These are phyloP conservation scores for Prolemur simus DNA, from an alignment of 2,113 vertebrate genomes.

Conservation along the genomic window DNA sequence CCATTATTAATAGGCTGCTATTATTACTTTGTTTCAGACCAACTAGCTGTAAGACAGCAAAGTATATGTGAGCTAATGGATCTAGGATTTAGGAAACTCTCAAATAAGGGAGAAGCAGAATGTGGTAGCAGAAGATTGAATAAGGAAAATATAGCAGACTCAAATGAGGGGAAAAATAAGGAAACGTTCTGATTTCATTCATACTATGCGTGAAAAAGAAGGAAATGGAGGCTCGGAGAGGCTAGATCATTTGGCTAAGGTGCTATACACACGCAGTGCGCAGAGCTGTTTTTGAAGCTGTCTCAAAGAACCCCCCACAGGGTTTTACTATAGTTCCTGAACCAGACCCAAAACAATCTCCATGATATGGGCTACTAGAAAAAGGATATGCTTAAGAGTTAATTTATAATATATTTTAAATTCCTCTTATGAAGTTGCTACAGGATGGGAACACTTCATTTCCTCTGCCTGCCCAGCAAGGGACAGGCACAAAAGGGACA, in stretches of 20 bases:
- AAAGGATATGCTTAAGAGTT: not conserved
- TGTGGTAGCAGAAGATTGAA: not conserved
- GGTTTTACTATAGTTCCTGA: not conserved
- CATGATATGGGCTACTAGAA: not conserved
- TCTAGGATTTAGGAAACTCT: not conserved
- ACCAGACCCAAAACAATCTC: not conserved
- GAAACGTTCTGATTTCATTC: not conserved
- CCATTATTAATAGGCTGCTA: not conserved
- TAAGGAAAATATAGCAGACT: not conserved
- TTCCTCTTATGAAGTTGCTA: not conserved
- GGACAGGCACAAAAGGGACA: not conserved
- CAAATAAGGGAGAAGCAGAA: not conserved
- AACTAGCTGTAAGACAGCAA: not conserved
- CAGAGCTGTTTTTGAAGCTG: not conserved
- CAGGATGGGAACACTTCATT: not conserved
- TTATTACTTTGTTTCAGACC: not conserved
- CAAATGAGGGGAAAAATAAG: not conserved
- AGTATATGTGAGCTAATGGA: not conserved
- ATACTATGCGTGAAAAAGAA: not conserved
- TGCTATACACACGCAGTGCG: not conserved
- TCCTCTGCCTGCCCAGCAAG: not conserved
- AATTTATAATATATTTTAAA: not conserved
- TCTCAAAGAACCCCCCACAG: not conserved
- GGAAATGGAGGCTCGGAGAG: not conserved
- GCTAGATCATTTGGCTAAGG: not conserved